Conservation (phyloP, 2,888 invertebrate species). For the Linyphia triangularis region DNA sequence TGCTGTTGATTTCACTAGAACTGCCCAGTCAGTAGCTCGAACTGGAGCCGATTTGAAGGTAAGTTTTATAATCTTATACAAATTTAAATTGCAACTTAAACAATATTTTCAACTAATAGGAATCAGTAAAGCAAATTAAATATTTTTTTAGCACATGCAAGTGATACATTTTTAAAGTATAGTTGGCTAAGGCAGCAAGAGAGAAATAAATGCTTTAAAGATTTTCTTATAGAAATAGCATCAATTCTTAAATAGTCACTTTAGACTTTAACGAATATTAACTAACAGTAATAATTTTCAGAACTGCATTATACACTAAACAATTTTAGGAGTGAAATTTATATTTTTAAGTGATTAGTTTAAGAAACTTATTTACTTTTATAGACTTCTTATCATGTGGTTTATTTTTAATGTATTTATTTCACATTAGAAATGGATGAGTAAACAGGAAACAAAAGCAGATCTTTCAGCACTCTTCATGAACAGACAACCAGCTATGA, state of each 20-base stretch:
- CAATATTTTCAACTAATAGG: neutral
- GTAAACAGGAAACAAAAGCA: conserved; percentile 82
- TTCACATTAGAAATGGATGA: conserved; percentile 82
- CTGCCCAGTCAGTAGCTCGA: conserved; percentile 96
- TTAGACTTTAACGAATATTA: too few species aligned
- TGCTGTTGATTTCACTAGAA: conserved; percentile 98
- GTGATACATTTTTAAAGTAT: too few species aligned
- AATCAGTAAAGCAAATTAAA: neutral
- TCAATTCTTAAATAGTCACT: too few species aligned
- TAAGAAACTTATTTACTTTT: neutral
- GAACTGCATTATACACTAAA: too few species aligned
- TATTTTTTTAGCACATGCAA: too few species aligned
- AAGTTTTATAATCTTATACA: too few species aligned
- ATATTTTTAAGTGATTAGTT: neutral
- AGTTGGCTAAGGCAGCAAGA: too few species aligned
- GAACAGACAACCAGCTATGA: conserved; percentile 94
- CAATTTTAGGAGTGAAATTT: neutral
- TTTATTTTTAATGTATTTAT: conserved; percentile 11
- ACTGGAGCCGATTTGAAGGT: conserved; percentile 95
- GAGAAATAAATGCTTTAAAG: too few species aligned
- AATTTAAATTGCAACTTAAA: neutral
- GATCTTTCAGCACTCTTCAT: conserved; percentile 97
- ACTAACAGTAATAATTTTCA: neutral
- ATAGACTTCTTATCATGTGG: neutral
- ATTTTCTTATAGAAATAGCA: too few species aligned